Evolutionary conservation across 2,113 vertebrate species (phyloP).

Genomic region (Dendrocopos noguchii): DNA sequence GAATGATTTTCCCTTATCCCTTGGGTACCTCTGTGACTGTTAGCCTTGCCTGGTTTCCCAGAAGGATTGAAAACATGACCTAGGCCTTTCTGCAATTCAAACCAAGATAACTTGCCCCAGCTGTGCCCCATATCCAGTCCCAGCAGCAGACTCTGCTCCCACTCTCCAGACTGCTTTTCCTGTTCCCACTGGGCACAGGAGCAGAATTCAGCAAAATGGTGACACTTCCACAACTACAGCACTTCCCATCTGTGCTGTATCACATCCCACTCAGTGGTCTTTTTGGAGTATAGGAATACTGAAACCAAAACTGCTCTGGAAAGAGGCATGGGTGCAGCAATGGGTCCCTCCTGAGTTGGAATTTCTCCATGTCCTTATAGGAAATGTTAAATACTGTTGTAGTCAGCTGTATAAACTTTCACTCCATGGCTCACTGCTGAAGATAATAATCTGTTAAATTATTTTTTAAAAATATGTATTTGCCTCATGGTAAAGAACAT

Average conservation of each 20-base stretch:
- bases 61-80: background rate
- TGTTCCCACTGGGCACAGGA: background rate
- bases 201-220: background rate
- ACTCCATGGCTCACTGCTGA: background rate
- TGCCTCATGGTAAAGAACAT: background rate
- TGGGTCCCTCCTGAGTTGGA: background rate
- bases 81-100: background rate
- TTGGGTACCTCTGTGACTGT: background rate
- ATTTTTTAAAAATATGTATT: background rate
- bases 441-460: background rate
- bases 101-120: background rate
- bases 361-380: background rate
- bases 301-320: background rate
- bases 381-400: background rate
- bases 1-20: background rate
- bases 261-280: background rate
- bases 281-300: background rate
- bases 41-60: background rate
- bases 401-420: background rate
- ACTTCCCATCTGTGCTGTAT: background rate
- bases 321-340: background rate
- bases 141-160: background rate
- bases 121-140: background rate
- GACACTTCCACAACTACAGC: background rate
- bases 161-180: background rate